phyloP scores from a whole-genome alignment of 2,888 invertebrate genomes.

The Acronicta alni region DNA sequence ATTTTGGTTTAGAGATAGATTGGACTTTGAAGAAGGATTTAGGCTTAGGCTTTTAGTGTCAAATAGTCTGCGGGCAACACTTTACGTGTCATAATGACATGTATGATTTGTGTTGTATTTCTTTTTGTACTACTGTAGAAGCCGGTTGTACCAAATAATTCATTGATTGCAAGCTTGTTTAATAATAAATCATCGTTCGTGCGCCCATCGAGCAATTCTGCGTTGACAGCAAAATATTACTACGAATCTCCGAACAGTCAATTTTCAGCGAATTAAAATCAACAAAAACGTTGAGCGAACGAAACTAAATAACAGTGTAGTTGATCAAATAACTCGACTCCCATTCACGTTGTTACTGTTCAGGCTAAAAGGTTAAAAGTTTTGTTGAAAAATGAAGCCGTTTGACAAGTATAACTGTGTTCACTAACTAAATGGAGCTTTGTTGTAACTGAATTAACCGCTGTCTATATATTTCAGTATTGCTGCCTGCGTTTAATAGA shows the following conservation, averaged over 20 bases:
- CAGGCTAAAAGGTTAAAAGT: constrained; percentile 58
- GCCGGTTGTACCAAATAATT: too few species aligned
- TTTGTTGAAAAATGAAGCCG: constrained; percentile 55
- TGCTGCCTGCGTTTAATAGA: constrained; percentile 34
- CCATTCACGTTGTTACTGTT: constrained; percentile 54
- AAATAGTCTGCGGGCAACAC: too few species aligned
- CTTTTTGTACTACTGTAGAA: too few species aligned
- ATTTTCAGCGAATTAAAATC: constrained; percentile 57
- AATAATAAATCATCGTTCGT: constrained; percentile 42
- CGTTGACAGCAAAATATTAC: constrained; percentile 27
- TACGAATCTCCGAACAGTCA: constrained; percentile 20
- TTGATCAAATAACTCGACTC: constrained; percentile 61
- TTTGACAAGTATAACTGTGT: constrained; percentile 51
- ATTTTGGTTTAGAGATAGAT: too few species aligned
- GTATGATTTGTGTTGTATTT: too few species aligned
- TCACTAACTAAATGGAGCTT: constrained; percentile 44
- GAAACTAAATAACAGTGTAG: constrained; percentile 60
- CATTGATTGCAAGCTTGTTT: constrained; percentile 18
- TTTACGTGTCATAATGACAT: too few species aligned
- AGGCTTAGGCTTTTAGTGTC: too few species aligned
- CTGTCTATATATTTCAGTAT: constrained; percentile 26
- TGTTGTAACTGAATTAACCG: constrained; percentile 42
- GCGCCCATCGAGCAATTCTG: constrained; percentile 16
- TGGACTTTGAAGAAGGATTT: too few species aligned
- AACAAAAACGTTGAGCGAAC: constrained; percentile 58